Evolutionary conservation across 2,888 invertebrate species (phyloP).

Genomic region (Yponomeuta sedellus): DNA sequence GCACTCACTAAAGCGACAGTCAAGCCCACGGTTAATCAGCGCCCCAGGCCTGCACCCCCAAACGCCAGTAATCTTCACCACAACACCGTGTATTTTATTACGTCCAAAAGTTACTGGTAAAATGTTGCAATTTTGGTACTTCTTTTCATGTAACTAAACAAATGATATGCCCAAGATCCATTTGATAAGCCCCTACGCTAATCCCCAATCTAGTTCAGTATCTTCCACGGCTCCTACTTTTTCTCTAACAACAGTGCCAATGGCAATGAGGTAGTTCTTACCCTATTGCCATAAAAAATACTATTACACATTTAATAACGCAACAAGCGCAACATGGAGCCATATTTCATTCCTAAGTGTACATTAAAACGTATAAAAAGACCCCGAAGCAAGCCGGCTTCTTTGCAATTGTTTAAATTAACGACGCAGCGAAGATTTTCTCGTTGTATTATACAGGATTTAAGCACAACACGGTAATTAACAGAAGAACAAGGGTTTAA

Average conservation of each 20-base stretch:
- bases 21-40: too few species aligned
- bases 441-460: slow-evolving; percentile 1
- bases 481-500: neutral
- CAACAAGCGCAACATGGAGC: neutral
- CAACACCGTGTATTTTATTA: too few species aligned
- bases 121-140: too few species aligned
- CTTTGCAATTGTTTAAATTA: slow-evolving; percentile 2
- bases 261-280: neutral
- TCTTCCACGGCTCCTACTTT: too few species aligned
- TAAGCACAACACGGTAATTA: neutral
- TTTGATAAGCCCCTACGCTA: too few species aligned
- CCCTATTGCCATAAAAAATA: neutral
- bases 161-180: too few species aligned
- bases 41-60: too few species aligned
- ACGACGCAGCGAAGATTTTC: neutral
- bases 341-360: slow-evolving; percentile 1
- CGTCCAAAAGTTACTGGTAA: too few species aligned
- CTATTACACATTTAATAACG: neutral
- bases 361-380: slow-evolving; percentile 2
- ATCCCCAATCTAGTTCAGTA: too few species aligned
- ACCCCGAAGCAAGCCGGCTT: neutral
- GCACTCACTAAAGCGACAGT: too few species aligned
- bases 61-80: too few species aligned
- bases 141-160: too few species aligned
- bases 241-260: neutral